phyloP scores from a whole-genome alignment of 2,797 vertebrate genomes.

The Sylvia borin region DNA sequence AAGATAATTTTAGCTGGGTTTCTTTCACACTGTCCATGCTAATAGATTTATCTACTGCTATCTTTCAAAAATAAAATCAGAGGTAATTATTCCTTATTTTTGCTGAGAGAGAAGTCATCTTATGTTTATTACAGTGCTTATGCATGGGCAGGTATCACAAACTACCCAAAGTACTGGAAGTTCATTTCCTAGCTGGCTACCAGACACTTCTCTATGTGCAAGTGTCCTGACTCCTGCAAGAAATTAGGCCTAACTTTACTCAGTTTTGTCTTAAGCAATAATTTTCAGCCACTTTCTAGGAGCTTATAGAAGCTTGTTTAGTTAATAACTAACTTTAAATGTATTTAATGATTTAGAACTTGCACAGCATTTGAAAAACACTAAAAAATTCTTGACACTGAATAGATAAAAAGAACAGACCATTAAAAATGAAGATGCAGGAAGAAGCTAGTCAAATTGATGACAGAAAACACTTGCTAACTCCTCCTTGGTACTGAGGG shows the following conservation, averaged over 20 bases:
- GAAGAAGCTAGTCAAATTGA: not conserved
- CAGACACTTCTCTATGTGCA: not conserved
- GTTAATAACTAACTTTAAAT: not conserved
- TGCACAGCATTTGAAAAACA: not conserved
- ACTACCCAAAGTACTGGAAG: not conserved
- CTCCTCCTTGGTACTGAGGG: not conserved
- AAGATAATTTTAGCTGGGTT: not conserved
- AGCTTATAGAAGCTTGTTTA: not conserved
- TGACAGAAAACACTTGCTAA: not conserved
- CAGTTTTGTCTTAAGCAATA: not conserved
- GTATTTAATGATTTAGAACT: not conserved
- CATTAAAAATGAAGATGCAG: not conserved
- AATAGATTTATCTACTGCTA: not conserved
- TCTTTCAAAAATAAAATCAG: not conserved
- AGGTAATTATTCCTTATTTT: not conserved
- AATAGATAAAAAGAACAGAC: not conserved
- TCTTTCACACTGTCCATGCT: not conserved
- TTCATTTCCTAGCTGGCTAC: not conserved
- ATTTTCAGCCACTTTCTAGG: not conserved
- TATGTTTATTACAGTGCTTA: not conserved
- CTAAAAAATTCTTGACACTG: not conserved
- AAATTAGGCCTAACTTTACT: not conserved
- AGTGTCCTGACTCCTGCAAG: not conserved
- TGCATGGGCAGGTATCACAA: not conserved
- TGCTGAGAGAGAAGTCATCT: not conserved